A percentile compares a stretch with the other conserved stretches of the same genome.
Conservation (phyloP, 2,113 vertebrate genomes). For the Microcebus ravelobensis region DNA sequence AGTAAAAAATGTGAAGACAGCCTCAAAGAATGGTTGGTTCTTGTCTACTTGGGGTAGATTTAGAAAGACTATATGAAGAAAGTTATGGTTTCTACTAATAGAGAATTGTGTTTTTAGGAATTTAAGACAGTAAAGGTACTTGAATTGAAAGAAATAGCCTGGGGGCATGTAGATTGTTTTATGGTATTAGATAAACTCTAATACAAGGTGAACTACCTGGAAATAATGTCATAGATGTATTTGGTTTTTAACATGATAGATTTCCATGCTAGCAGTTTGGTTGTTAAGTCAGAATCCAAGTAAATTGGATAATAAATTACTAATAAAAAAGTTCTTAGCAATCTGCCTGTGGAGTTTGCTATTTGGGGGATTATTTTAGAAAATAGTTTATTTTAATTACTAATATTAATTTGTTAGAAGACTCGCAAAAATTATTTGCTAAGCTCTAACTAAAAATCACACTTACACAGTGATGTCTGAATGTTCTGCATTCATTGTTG, state of each 20-base stretch:
- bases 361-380: neutral
- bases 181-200: neutral
- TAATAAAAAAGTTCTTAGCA: neutral
- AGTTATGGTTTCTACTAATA: neutral
- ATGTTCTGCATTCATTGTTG: neutral
- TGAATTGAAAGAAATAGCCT: neutral
- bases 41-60: neutral
- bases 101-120: neutral
- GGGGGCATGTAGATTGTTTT: neutral
- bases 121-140: neutral
- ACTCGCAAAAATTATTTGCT: neutral
- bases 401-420: neutral
- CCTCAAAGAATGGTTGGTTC: neutral
- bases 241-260: neutral
- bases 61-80: neutral
- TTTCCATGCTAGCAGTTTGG: neutral
- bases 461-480: neutral
- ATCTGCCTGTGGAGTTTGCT: neutral
- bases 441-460: neutral
- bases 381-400: constrained; percentile 1
- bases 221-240: neutral
- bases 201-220: neutral
- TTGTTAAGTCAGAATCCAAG: constrained; percentile 14
- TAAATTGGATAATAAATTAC: neutral
- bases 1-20: neutral